Conservation (phyloP, 2,888 invertebrate species). For the Eurytoma adleriae region DNA sequence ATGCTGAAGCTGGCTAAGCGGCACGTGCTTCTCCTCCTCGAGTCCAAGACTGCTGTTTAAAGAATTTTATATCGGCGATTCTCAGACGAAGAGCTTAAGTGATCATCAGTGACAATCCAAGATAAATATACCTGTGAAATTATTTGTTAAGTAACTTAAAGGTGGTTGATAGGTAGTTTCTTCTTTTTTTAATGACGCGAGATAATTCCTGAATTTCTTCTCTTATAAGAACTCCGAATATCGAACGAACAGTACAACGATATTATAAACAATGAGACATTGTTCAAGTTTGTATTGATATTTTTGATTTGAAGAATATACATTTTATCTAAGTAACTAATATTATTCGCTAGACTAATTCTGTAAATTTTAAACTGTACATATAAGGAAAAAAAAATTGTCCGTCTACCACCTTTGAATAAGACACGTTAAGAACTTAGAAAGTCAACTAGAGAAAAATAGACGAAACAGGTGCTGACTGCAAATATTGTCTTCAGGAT, state of each 20-base stretch:
- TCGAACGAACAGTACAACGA: background rate
- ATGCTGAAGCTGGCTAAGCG: slow-evolving; percentile 81
- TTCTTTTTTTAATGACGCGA: no score
- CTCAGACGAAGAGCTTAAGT: background rate
- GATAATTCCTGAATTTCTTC: no score
- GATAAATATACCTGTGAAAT: slow-evolving; percentile 34
- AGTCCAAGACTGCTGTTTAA: slow-evolving; percentile 59
- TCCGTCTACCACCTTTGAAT: no score
- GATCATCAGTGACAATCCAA: background rate
- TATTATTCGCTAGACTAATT: no score
- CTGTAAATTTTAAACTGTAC: no score
- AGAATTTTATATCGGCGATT: background rate
- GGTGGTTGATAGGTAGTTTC: slow-evolving; percentile 5
- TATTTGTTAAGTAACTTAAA: background rate
- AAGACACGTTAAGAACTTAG: no score
- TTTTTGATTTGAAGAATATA: no score
- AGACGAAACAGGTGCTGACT: slow-evolving; percentile 1
- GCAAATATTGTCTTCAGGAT: slow-evolving; percentile 5
- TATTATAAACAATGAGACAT: background rate
- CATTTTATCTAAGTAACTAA: no score
- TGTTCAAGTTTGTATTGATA: no score
- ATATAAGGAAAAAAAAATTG: no score
- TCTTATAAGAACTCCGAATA: no score
- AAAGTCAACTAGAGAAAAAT: background rate
- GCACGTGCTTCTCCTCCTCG: slow-evolving; percentile 69